Evolutionary conservation across 2,113 vertebrate genomes (phyloP).

Genomic region (Rattus norvegicus): GRCr8 NC_086019.1:4654001-4654500

Average conservation of each 20-base stretch:
- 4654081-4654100: conserved; percentile 23
- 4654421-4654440: not conserved
- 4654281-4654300: not conserved
- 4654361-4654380: not conserved
- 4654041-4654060: not conserved
- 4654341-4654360: not conserved
- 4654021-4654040: not conserved
- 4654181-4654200: not conserved
- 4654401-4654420: not conserved
- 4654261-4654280: not conserved
- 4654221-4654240: not conserved
- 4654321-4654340: not conserved
- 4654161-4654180: not conserved
- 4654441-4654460: not conserved
- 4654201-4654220: not conserved
- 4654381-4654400: not conserved
- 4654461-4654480: not conserved
- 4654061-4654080: not conserved
- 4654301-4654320: not conserved
- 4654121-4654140: not conserved
- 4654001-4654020: not conserved
- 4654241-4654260: not conserved
- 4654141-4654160: not conserved
- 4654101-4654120: not conserved
- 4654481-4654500: not conserved